Base-by-base conservation (phyloP, 2,797 vertebrate genomes). In the Myotis pilosus region DNA sequence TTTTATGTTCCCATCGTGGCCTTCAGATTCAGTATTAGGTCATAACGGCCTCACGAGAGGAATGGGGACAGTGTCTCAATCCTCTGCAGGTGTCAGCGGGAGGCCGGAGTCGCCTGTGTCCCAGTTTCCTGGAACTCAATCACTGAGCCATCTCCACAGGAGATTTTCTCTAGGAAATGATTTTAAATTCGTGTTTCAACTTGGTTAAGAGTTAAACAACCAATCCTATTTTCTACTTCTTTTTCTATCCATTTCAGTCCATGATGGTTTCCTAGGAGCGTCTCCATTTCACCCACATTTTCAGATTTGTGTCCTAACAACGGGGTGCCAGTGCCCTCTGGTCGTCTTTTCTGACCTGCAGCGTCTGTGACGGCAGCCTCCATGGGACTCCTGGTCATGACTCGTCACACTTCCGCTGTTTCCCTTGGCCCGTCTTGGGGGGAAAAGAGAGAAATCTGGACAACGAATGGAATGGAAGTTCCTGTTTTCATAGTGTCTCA, bases 241-340 rank as follows among this genome's bases (percentile, higher is more conserved):
- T 41, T 80, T 69, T 41, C 49, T 41, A 16, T 47, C 8, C 19
- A 53, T 53, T 76, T 87, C 19, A 25, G 57, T 79, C 64, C 83
- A 30, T 15, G 41, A 6, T n/a, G 19, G 12, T 62, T 91, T 94
- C 79, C 75, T 33, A 66, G 30, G 49, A 91, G 47, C 28, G 4
- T 66, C 72, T 51, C 41, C 36, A 55, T 55, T 79, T 74, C 74
- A 79, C 76, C 78, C 13, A 53, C 23, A 71, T 66, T 76, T 94
- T 81, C 76, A 83, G 12, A 91, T 49, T 91, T 95, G 41, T 74
- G 20, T 69, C 49, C 74, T 41, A 86, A 76, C 55, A 86, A 76
- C 55, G 5, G 16, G 69, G 22, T 38, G 82, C 55, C 68, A 80
- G 44, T n/a, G 69, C 30, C 28, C 17, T 71, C 57, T 51, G n/a